A percentile compares a stretch with the other conserved stretches of the same genome.
These are phyloP conservation scores for Sebastes cheni DNA, from an alignment of 2,797 vertebrate species.

Conservation along the genomic window DNA sequence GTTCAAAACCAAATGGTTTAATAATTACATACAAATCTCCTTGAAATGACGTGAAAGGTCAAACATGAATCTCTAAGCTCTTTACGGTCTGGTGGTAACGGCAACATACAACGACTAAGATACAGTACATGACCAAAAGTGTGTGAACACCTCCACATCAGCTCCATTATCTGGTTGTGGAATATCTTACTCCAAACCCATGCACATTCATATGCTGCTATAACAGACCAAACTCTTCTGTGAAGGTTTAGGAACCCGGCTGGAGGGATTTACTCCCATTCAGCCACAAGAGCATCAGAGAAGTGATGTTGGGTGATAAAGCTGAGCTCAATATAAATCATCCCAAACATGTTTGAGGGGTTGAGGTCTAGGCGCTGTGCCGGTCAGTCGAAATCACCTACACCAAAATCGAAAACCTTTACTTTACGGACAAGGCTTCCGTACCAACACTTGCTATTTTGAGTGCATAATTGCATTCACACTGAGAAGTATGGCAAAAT, in stretches of 20 bases:
- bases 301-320: too few species aligned
- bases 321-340: not conserved
- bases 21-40: not conserved
- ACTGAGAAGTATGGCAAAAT: too few species aligned
- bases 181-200: not conserved
- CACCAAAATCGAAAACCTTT: too few species aligned
- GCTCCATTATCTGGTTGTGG: not conserved
- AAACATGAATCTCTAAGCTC: not conserved
- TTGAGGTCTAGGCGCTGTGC: too few species aligned
- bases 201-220: not conserved
- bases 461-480: too few species aligned
- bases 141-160: not conserved
- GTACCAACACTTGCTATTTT: too few species aligned
- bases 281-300: not conserved
- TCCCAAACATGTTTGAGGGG: too few species aligned
- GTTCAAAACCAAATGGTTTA: too few species aligned
- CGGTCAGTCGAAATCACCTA: too few species aligned
- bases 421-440: rapidly evolving
- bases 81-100: not conserved
- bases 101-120: not conserved
- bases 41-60: not conserved
- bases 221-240: not conserved
- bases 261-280: not conserved
- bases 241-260: not conserved
- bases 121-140: not conserved